Percentiles rank a stretch among this genome's conserved stretches.
Evolutionary conservation across 2,888 invertebrate species (phyloP).

Genomic region (Zygaena filipendulae): DNA sequence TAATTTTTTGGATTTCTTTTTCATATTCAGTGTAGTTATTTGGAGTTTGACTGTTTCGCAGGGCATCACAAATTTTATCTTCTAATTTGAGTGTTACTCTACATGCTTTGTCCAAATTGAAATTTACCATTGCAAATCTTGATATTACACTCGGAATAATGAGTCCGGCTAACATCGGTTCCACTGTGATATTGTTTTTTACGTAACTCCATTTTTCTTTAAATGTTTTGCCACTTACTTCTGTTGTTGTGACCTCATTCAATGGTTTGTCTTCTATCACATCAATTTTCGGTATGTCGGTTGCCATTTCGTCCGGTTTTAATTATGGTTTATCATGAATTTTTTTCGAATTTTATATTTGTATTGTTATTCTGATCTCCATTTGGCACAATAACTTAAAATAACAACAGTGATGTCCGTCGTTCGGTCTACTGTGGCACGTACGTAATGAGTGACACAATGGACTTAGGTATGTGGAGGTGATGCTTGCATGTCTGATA

Average conservation of each 20-base stretch:
- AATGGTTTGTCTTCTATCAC: slow-evolving; percentile 46
- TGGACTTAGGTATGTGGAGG: too few species aligned
- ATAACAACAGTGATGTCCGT: too few species aligned
- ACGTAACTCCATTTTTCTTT: slow-evolving; percentile 37
- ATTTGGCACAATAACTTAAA: too few species aligned
- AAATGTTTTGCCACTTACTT: slow-evolving; percentile 38
- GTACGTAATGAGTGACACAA: too few species aligned
- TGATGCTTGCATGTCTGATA: too few species aligned
- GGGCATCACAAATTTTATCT: slow-evolving; percentile 44
- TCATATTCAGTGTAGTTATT: slow-evolving; percentile 72
- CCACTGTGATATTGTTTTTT: slow-evolving; percentile 73
- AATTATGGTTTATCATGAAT: too few species aligned
- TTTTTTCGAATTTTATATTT: too few species aligned
- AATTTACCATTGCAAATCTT: slow-evolving; percentile 72
- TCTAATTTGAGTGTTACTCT: slow-evolving; percentile 42
- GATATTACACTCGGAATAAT: slow-evolving; percentile 76
- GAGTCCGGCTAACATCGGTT: slow-evolving; percentile 77
- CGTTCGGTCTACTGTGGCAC: too few species aligned
- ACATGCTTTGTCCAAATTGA: slow-evolving; percentile 57
- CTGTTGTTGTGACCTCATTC: slow-evolving; percentile 26
- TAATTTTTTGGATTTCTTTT: slow-evolving; percentile 68
- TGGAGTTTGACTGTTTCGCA: slow-evolving; percentile 38
- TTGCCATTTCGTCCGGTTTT: slow-evolving; percentile 30
- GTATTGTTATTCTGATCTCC: too few species aligned
- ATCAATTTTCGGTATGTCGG: slow-evolving; percentile 32